Conservation (phyloP, 2,888 invertebrate genomes). For the Ptychoptera albimana region DNA sequence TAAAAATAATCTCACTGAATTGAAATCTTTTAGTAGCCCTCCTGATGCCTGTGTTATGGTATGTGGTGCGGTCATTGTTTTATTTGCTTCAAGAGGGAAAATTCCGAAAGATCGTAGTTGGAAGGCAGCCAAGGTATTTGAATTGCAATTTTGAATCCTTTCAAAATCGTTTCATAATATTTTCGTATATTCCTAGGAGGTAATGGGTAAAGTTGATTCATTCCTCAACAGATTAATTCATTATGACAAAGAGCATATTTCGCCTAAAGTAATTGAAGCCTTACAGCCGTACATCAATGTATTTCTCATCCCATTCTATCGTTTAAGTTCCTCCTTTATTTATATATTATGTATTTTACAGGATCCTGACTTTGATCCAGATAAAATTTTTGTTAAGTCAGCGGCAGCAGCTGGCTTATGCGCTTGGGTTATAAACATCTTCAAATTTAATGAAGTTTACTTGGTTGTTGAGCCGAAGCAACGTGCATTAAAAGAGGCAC, state of each 20-base stretch:
- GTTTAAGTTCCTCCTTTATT: neutral
- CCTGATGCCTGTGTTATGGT: conserved; percentile 81
- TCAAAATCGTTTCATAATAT: conserved; percentile 32
- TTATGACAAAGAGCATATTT: conserved; percentile 90
- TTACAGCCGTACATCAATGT: conserved; percentile 30
- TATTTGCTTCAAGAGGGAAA: conserved; percentile 68
- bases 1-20: conserved; percentile 84
- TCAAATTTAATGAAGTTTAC: conserved; percentile 79
- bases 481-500: conserved; percentile 71
- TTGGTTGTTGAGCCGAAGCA: conserved; percentile 88
- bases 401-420: conserved; percentile 86
- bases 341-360: conserved; percentile 8
- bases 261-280: conserved; percentile 73
- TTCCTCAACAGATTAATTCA: conserved; percentile 71
- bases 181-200: no score
- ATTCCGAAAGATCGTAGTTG: conserved; percentile 84
- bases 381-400: conserved; percentile 73
- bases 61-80: conserved; percentile 71
- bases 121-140: conserved; percentile 63
- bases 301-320: no score
- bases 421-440: conserved; percentile 87
- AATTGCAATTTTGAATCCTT: conserved; percentile 18
- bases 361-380: conserved; percentile 71
- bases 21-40: conserved; percentile 91
- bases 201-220: conserved; percentile 77